Evolutionary conservation across 2,113 vertebrate genomes (phyloP).

Genomic region (Corydoras maculifer): DNA sequence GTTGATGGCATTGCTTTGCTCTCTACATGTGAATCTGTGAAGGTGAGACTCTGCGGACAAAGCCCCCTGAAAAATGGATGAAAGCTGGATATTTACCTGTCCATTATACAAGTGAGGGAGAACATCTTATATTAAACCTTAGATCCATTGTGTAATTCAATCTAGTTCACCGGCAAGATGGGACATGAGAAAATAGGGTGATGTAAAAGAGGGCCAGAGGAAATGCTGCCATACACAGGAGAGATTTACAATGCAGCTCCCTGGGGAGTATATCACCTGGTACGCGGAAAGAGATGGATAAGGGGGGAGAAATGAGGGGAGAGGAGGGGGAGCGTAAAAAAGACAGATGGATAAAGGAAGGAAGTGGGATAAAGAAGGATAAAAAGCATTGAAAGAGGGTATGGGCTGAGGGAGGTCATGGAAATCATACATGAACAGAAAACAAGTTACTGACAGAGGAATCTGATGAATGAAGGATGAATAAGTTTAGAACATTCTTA

Average conservation of each 20-base stretch:
- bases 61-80: not conserved
- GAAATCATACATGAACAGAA: not conserved
- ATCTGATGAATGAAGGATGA: no score
- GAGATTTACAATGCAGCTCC: slow-evolving; percentile 15
- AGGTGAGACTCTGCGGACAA: not conserved
- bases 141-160: slow-evolving; percentile 8
- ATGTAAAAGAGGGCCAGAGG: slow-evolving; percentile 20
- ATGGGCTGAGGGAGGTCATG: not conserved
- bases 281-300: not conserved
- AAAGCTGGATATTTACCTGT: not conserved
- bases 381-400: not conserved
- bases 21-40: no score
- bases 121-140: slow-evolving; percentile 12
- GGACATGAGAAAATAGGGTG: slow-evolving; percentile 8
- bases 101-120: not conserved
- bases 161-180: slow-evolving; percentile 1
- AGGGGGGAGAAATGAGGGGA: not conserved
- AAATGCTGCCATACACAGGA: slow-evolving; percentile 7
- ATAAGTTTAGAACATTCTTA: no score
- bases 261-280: slow-evolving; percentile 8
- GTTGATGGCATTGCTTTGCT: no score
- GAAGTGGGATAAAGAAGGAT: no score
- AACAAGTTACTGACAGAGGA: not conserved
- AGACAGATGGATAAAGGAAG: not conserved
- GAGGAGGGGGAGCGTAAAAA: not conserved